Conservation (phyloP, 2,113 vertebrate species). For the Vulpes vulpes region DNA sequence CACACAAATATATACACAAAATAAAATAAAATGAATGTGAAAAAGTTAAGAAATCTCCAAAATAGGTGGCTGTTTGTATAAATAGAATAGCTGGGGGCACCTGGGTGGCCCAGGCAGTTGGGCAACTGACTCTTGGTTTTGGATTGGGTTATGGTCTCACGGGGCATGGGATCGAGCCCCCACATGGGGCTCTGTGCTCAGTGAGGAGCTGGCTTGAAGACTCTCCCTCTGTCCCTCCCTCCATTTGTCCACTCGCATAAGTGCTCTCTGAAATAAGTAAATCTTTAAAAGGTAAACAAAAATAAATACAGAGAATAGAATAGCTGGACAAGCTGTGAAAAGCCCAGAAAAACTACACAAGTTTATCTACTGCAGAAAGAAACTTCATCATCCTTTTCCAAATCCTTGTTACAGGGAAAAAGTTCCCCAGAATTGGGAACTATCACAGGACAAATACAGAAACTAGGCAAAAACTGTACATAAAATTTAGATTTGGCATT, state of each 20-base stretch:
- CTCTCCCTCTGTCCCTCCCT: not conserved
- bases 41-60: not conserved
- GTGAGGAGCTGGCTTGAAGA: not conserved
- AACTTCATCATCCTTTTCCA: not conserved
- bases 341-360: not conserved
- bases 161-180: not conserved
- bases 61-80: not conserved
- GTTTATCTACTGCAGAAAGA: not conserved
- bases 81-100: not conserved
- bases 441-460: slow-evolving; percentile 10
- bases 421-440: not conserved
- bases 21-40: not conserved
- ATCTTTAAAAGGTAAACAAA: not conserved
- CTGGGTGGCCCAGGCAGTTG: not conserved
- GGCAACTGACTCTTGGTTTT: not conserved
- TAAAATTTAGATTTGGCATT: not conserved
- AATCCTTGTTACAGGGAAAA: not conserved
- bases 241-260: not conserved
- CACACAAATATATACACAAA: not conserved
- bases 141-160: not conserved
- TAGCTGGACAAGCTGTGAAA: not conserved
- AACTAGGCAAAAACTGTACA: not conserved
- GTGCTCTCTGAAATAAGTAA: not conserved
- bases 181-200: not conserved
- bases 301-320: not conserved